Evolutionary conservation across 2,797 vertebrate species (phyloP).

Genomic region (Oryzias sinensis): DNA sequence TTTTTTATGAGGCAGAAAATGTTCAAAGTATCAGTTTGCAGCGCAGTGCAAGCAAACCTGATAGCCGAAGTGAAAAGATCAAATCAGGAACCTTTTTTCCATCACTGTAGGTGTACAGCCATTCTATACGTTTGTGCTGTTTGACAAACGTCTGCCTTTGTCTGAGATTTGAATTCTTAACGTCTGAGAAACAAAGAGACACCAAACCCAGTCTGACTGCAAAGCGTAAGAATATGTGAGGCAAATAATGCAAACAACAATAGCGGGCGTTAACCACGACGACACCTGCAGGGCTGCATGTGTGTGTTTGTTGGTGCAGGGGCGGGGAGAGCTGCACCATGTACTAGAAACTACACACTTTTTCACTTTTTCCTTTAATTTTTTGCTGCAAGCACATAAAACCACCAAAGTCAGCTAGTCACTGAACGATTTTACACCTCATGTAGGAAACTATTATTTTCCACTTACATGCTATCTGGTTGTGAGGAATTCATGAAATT

Average conservation of each 20-base stretch:
- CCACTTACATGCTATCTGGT: conserved; percentile 38
- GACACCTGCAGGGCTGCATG: conserved; percentile 48
- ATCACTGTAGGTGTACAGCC: conserved; percentile 2
- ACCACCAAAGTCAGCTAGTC: not conserved
- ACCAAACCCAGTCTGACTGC: conserved; percentile 20
- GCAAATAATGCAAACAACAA: conserved; percentile 26
- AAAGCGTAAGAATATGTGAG: conserved; percentile 6
- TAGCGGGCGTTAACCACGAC: conserved; percentile 50
- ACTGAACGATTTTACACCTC: not conserved
- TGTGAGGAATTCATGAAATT: not conserved
- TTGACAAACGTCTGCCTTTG: conserved; percentile 1
- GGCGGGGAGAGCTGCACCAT: not conserved
- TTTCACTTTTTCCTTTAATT: not conserved
- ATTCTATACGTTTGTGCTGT: not conserved
- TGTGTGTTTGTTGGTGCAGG: conserved; percentile 10
- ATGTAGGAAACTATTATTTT: conserved; percentile 35
- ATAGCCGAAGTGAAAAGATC: not conserved
- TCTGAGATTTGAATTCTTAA: conserved; percentile 9
- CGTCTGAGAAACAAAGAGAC: conserved; percentile 7
- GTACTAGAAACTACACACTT: not conserved
- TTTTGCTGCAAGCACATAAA: not conserved
- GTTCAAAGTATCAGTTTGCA: too few relatives aligned
- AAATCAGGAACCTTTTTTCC: conserved; percentile 16
- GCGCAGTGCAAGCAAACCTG: too few relatives aligned
- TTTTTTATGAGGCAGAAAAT: too few relatives aligned